Evolutionary conservation across 2,888 invertebrate genomes (phyloP), one percentile per base, ranked within the genome.

Genomic region (Mythimna impura): DNA sequence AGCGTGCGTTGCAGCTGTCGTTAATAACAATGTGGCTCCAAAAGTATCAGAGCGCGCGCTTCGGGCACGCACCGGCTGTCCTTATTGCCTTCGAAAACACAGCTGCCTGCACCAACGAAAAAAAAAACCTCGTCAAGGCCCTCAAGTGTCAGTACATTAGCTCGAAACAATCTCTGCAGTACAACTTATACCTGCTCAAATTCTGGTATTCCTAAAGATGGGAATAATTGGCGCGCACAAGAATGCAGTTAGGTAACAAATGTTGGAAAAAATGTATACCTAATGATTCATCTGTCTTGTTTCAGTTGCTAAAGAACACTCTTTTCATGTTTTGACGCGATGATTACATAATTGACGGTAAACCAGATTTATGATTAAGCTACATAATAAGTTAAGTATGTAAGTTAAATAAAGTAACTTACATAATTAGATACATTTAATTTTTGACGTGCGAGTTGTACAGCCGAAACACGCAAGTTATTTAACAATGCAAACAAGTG

Each of bases 1-100:
- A 87, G 85, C 89, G 90, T 89, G 90, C 89, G 89, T 89, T 83
- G 94, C 95, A 94, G 94, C 94, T 95, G 95, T 88, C 91, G 78
- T 86, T 92, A 92, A 91, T 94, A 92, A 93, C 92, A 93, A 93
- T 92, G 91, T 92, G 89, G 82, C 83, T 89, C 89, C 89, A 87
- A 92, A 92, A 88, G 88, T 89, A 87, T 87, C 83, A 82, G 87
- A 88, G 90, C 83, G 84, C 82, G 87, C 87, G 87, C 91, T 85
- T 87, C 88, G 86, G 89, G 84, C 87, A 80, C 81, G 86, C 89
- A 89, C 86, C 88, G 71, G 67, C 81, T 79, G 85, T 82, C 92
- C 91, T 90, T 90, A 89, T 87, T 89, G 84, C 89, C 85, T 89
- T 90, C 84, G 86, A 90, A 87, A 88, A 84, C 70, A 88, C 94